phyloP scores from a whole-genome alignment of 2,113 vertebrate genomes.

The Meleagris gallopavo region DNA sequence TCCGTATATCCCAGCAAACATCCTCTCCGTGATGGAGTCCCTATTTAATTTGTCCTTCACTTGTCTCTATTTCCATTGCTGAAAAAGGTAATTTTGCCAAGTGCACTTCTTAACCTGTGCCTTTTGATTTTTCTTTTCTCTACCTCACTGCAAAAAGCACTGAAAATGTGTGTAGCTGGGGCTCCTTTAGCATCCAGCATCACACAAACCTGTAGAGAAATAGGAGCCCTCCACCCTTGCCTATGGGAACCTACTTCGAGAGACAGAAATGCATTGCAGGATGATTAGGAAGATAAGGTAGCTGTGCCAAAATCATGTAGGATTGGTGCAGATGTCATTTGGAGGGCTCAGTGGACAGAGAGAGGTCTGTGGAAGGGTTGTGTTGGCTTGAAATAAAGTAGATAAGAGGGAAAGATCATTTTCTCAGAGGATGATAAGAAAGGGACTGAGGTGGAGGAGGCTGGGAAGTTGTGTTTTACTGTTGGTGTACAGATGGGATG shows the following conservation, averaged over 20 bases:
- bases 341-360: neutral
- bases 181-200: fast-evolving
- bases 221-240: neutral
- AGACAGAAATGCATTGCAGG: neutral
- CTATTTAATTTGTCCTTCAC: neutral
- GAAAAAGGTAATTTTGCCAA: neutral
- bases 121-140: neutral
- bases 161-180: neutral
- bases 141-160: neutral
- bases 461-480: fast-evolving
- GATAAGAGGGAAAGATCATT: neutral
- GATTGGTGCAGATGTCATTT: neutral
- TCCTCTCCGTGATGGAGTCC: neutral
- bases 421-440: neutral
- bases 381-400: neutral
- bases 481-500: neutral
- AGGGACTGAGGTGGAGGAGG: neutral
- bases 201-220: neutral
- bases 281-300: neutral
- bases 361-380: neutral
- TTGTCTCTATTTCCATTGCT: neutral
- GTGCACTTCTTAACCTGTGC: neutral
- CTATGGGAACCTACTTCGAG: neutral
- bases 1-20: neutral
- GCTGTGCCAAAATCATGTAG: neutral